Evolutionary conservation across 2,888 invertebrate species (phyloP).

Genomic region (Drosophila koepferae): DNA sequence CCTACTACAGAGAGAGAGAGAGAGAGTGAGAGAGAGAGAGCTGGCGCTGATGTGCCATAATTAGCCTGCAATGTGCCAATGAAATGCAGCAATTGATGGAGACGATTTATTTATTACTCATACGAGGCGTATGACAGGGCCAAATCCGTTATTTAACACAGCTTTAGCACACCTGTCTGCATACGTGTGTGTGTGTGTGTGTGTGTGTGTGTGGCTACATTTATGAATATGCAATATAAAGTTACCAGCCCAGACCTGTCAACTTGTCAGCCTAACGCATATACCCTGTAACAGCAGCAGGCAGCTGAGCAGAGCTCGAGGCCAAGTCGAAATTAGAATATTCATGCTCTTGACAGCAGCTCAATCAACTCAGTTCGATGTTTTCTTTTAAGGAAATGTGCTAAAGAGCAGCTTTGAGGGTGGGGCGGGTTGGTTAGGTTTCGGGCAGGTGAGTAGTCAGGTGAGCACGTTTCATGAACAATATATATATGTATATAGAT

Average conservation of each 20-base stretch:
- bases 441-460: background rate
- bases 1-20: conserved; percentile 15
- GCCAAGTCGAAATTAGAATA: background rate
- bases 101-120: conserved; percentile 51
- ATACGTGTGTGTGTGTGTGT: background rate
- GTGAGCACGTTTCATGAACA: background rate
- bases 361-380: background rate
- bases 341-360: background rate
- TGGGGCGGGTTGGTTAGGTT: background rate
- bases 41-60: conserved; percentile 66
- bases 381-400: background rate
- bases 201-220: background rate
- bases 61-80: conserved; percentile 60
- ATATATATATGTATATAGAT: background rate
- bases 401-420: background rate
- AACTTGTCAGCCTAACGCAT: background rate
- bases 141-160: conserved; percentile 5
- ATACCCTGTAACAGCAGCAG: background rate
- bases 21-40: conserved; percentile 38
- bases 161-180: background rate
- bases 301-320: background rate
- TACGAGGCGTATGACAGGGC: conserved; percentile 42
- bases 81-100: conserved; percentile 37
- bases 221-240: conserved; percentile 24
- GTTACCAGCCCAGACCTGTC: conserved; percentile 15